phyloP scores from a whole-genome alignment of 64 coral and sea anemone species.

The Stichodactyla mertensii region DNA sequence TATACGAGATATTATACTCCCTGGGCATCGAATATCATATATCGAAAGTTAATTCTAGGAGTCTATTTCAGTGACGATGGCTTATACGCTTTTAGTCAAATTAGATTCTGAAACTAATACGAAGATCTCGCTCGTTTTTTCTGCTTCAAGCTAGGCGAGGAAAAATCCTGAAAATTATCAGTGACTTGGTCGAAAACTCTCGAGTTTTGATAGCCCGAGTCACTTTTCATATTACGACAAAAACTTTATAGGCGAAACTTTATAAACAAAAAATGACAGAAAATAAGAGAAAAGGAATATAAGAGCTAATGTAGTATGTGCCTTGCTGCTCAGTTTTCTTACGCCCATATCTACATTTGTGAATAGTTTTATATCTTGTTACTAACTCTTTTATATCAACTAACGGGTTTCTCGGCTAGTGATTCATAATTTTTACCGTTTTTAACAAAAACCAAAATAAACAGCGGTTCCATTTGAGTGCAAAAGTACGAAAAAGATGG shows the following conservation, averaged over 20 bases:
- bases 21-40: too few species aligned
- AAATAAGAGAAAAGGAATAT: background rate
- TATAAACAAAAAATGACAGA: background rate
- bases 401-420: background rate
- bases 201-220: background rate
- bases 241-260: background rate
- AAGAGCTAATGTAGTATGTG: background rate
- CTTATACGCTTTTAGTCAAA: too few species aligned
- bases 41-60: too few species aligned
- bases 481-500: background rate
- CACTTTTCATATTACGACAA: background rate
- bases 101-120: too few species aligned
- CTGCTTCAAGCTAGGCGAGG: background rate
- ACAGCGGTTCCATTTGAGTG: background rate
- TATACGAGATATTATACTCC: too few species aligned
- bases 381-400: background rate
- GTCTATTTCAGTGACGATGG: too few species aligned
- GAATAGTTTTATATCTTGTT: constrained; percentile 24
- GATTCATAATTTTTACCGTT: background rate
- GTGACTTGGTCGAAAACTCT: constrained; percentile 1
- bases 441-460: background rate
- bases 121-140: background rate
- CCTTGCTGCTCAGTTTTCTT: background rate
- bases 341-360: constrained; percentile 1
- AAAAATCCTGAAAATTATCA: background rate